Base-by-base conservation (phyloP, 2,113 vertebrate species). In the Gnathonemus longibarbis region DNA sequence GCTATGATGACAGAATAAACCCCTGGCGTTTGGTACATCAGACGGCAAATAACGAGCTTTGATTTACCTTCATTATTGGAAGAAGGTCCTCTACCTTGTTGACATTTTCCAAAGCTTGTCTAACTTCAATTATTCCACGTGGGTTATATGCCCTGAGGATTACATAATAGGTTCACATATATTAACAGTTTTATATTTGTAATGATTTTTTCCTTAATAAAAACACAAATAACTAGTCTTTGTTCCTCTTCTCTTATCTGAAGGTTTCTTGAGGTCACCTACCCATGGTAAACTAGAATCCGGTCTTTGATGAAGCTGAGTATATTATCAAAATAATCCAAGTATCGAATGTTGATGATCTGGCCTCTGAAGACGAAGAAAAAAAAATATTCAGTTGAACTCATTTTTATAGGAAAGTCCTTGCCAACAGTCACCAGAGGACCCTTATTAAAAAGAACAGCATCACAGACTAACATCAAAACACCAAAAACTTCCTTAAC, bases 291-390 rank as follows among this genome's bases (percentile, higher is more conserved):
- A 90, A 98, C 97, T 89, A 99, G 96, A 94, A 99, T 99, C 93
- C 98, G 96, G 90, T 99, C 98, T 96, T 99, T 99, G 93, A 99
- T 98, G 94, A 99, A 99, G 94, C 96, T 96, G 53, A 99, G 97
- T 92, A 99, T 99, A 95, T 97, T 98, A 93, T 97, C 97, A 93
- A 99, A 99, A 94, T 99, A 99, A 88, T 97, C 97, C 94, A 98
- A 91, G 90, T 99, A 99, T 90, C 98, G 94, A 95, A 99, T 98
- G 94, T 99, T 99, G 93, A 99, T 97, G 90, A 99, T 98, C 90
- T 99, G 98, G 6, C 98, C 98, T 94, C 98, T 99, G 91, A 92
- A 91, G 27, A 89, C 89, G 89, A 88, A 86, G 93, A 89, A 39
- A 70, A 50, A 77, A 19, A 46, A 35, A 13, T 19, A 48, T 52